These are phyloP conservation scores for Neodiprion lecontei DNA, from an alignment of 1,140 invertebrate genomes.

Conservation along the genomic window DNA sequence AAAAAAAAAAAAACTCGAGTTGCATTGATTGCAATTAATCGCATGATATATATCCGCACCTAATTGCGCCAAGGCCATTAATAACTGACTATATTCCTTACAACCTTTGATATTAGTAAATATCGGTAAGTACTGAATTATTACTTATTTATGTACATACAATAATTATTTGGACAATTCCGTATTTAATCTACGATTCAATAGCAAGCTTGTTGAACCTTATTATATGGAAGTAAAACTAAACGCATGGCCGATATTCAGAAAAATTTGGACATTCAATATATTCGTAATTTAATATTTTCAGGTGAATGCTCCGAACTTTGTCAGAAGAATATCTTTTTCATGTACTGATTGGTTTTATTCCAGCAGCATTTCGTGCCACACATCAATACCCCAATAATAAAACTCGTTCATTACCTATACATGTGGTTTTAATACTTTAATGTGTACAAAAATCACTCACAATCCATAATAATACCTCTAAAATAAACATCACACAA, in stretches of 20 bases:
- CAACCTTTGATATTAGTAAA: constrained; percentile 39
- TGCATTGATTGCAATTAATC: not conserved
- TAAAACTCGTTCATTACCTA: no score
- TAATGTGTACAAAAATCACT: no score
- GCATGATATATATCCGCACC: not conserved
- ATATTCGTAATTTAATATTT: not conserved
- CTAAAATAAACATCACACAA: not conserved
- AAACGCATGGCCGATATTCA: not conserved
- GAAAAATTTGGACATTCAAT: constrained; percentile 15
- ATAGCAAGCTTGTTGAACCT: not conserved
- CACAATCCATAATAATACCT: no score
- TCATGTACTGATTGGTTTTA: not conserved
- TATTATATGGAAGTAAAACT: constrained; percentile 11
- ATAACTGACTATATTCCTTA: constrained; percentile 22
- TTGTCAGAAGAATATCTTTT: not conserved
- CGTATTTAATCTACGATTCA: not conserved
- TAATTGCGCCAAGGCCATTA: no score
- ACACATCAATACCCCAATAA: no score
- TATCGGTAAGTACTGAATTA: constrained; percentile 41
- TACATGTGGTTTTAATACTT: no score
- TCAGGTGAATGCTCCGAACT: constrained; percentile 3
- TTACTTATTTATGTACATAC: constrained; percentile 12
- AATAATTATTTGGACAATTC: constrained; percentile 12
- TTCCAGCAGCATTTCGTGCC: no score
- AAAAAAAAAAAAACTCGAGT: not conserved